These are phyloP conservation scores for Embiotoca jacksoni DNA, from an alignment of 2,113 vertebrate genomes.

Conservation along the genomic window DNA sequence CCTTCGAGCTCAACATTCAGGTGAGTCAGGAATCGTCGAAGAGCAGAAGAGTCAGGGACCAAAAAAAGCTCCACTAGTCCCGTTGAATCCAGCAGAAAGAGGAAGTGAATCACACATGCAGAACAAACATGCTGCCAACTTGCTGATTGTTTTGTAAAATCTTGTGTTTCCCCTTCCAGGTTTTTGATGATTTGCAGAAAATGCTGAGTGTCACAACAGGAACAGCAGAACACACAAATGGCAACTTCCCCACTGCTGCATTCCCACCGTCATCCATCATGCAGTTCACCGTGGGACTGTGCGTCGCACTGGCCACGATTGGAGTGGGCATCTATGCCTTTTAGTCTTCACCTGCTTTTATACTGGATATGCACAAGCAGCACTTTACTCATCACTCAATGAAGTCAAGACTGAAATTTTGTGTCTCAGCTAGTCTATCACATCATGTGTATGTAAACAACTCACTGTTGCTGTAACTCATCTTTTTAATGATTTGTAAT, in stretches of 20 bases:
- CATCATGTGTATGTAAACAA: background rate
- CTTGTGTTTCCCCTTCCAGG: slow-evolving; percentile 47
- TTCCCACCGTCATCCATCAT: slow-evolving; percentile 30
- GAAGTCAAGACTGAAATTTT: background rate
- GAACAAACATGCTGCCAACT: background rate
- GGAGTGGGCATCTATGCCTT: slow-evolving; percentile 70
- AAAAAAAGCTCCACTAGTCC: background rate
- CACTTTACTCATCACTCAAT: slow-evolving; percentile 45
- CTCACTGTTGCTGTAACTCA: background rate
- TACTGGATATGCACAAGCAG: background rate
- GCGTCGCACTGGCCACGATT: slow-evolving; percentile 67
- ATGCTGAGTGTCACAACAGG: slow-evolving; percentile 74
- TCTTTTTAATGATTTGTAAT: background rate
- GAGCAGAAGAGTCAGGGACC: background rate
- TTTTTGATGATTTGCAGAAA: slow-evolving; percentile 86
- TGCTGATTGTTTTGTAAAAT: background rate
- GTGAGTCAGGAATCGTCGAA: slow-evolving; percentile 40
- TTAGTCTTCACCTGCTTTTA: slow-evolving; percentile 25
- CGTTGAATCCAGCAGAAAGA: background rate
- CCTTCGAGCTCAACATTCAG: slow-evolving; percentile 89
- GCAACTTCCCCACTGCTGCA: accelerated
- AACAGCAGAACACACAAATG: background rate
- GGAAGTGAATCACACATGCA: slow-evolving; percentile 33
- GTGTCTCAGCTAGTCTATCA: background rate
- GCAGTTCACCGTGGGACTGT: slow-evolving; percentile 72